Evolutionary conservation across 2,888 invertebrate genomes (phyloP), one percentile per base, ranked within the genome.

Genomic region (Idaea biselata): DNA sequence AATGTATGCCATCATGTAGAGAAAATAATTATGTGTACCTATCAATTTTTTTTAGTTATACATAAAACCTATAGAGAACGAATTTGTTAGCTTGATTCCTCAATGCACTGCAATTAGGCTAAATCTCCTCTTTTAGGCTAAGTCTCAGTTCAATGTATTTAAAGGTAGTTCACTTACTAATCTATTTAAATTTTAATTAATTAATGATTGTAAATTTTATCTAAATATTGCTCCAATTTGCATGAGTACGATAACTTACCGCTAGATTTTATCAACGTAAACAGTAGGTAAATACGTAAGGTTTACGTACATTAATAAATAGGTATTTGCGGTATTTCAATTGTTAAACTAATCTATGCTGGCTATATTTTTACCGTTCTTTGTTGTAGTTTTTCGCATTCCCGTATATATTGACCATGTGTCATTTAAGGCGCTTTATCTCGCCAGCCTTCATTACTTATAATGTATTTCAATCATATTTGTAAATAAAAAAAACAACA

Each of bases 1-100:
- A 68, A 55, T 70, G 67, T 68, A 71, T 69, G 68, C 68, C 68
- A 68, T 63, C 68, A 63, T 67, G 68, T 72, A 72, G 72, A 68
- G 60, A 25, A 3, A 25, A 25, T 25, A 25, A 25, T 60, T 63
- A 56, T 55, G 64, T 61, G 18, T 55, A 17, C n/a, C n/a, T n/a
- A n/a, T 18, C 11, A 56, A 63, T 65, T 60, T 63, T 56, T 63
- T 65, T 60, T 65, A 64, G 63, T 61, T 59, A 58, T 64, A 60
- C 66, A 59, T 44, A 64, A 32, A 55, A 62, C 61, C 53, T 54
- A 61, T 65, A 62, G 63, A 65, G 59, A 17, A 18, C 17, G 14
- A 56, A 18, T 25, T 25, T 25, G 63, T 66, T 67, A 60, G 67
- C 65, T 68, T 66, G 67, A 56, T 18, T 1, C 18, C 18, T 7